Evolutionary conservation across 2,113 vertebrate genomes (phyloP).

Genomic region (Pogonocichla stellata): DNA sequence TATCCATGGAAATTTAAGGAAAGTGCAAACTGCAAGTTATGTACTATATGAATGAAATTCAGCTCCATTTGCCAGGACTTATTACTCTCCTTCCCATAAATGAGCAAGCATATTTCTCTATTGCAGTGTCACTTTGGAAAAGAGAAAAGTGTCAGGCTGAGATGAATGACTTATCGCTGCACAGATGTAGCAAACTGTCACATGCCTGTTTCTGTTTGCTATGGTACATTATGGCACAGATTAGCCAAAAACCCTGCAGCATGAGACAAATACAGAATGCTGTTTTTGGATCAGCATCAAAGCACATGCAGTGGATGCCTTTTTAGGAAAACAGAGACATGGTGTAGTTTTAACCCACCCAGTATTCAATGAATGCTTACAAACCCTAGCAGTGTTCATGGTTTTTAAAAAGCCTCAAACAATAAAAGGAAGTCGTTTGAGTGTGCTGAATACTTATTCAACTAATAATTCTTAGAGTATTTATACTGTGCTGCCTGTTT

Average conservation of each 20-base stretch:
- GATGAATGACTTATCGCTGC: slow-evolving; percentile 5
- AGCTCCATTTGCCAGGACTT: not conserved
- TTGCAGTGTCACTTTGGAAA: slow-evolving; percentile 38
- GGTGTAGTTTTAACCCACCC: slow-evolving; percentile 13
- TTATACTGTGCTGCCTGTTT: not conserved
- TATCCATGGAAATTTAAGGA: not conserved
- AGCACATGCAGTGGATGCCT: not conserved
- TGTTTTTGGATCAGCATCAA: not conserved
- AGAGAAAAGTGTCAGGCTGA: slow-evolving; percentile 16
- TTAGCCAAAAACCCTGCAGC: slow-evolving; percentile 38
- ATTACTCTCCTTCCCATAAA: not conserved
- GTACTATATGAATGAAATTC: not conserved
- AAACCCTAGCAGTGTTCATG: not conserved
- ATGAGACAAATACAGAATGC: slow-evolving; percentile 23
- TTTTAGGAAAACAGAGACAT: slow-evolving; percentile 37
- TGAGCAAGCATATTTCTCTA: slow-evolving; percentile 19
- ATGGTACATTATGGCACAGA: slow-evolving; percentile 1
- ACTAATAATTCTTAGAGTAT: not conserved
- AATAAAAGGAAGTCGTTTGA: not conserved
- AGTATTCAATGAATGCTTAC: not conserved
- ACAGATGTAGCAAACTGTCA: not conserved
- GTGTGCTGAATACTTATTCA: not conserved
- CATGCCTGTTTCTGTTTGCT: slow-evolving; percentile 16
- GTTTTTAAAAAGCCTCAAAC: slow-evolving; percentile 32
- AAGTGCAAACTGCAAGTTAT: not conserved